Evolutionary conservation across 2,113 vertebrate genomes (phyloP).

Genomic region (Cavia porcellus): DNA sequence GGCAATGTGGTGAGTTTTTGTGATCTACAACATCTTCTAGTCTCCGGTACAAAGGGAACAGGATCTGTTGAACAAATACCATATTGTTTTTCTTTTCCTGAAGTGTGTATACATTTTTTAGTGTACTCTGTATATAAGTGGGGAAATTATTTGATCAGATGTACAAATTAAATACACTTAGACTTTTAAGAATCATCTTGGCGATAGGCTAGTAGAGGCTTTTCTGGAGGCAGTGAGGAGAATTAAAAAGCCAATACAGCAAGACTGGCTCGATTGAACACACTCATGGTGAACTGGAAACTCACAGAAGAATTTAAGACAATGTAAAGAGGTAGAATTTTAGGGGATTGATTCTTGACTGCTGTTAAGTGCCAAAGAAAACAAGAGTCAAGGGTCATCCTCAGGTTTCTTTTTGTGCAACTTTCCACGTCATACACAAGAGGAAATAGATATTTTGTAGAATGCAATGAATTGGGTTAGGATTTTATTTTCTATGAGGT

Average conservation of each 20-base stretch:
- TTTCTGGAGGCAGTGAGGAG: not conserved
- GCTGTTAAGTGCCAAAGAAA: not conserved
- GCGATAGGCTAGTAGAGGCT: not conserved
- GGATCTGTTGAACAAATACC: not conserved
- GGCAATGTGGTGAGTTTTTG: not conserved
- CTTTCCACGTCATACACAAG: not conserved
- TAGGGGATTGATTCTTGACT: not conserved
- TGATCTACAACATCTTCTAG: not conserved
- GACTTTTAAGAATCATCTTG: not conserved
- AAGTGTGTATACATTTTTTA: not conserved
- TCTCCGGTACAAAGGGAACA: not conserved
- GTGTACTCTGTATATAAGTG: not conserved
- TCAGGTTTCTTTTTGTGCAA: not conserved
- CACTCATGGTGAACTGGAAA: not conserved
- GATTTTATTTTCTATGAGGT: constrained; percentile 30
- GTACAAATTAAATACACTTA: not conserved
- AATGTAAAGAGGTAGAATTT: not conserved
- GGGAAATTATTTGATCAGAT: not conserved
- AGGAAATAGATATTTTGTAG: not conserved
- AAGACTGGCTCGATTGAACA: not conserved
- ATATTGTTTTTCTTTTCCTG: not conserved
- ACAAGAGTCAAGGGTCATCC: not conserved
- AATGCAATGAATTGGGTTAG: not conserved
- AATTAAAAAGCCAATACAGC: not conserved
- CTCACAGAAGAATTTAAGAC: not conserved